Conservation (phyloP, 2,113 vertebrate genomes). For the Falco punctatus region DNA sequence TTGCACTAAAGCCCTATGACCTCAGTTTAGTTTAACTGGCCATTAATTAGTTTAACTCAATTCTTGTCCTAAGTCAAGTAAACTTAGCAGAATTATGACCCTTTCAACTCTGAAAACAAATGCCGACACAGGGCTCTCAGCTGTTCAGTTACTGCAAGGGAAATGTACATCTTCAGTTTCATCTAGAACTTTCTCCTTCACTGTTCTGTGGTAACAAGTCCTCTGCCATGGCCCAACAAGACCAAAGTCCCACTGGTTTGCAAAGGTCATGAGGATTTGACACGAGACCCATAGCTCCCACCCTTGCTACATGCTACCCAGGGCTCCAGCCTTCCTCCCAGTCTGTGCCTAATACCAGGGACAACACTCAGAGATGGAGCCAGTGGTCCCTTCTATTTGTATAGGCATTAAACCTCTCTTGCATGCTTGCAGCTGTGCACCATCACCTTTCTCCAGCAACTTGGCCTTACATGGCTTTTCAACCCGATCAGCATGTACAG, state of each 20-base stretch:
- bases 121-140: not conserved
- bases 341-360: not conserved
- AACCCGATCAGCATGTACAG: not conserved
- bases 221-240: not conserved
- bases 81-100: conserved; percentile 10
- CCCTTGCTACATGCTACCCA: not conserved
- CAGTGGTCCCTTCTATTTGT: not conserved
- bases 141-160: not conserved
- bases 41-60: conserved; percentile 1
- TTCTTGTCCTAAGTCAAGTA: conserved; percentile 38
- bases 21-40: conserved; percentile 21
- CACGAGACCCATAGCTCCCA: not conserved
- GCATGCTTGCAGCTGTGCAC: not conserved
- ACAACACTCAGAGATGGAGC: not conserved
- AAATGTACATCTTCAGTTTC: not conserved
- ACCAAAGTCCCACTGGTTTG: not conserved
- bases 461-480: not conserved
- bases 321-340: not conserved
- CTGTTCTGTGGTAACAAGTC: not conserved
- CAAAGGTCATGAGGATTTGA: not conserved
- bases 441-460: not conserved
- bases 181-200: not conserved
- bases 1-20: conserved; percentile 1
- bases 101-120: not conserved
- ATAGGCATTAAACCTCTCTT: not conserved